Base-by-base conservation (phyloP, 53 echinoderm and acorn worm species). In the Henricia sp. region DNA sequence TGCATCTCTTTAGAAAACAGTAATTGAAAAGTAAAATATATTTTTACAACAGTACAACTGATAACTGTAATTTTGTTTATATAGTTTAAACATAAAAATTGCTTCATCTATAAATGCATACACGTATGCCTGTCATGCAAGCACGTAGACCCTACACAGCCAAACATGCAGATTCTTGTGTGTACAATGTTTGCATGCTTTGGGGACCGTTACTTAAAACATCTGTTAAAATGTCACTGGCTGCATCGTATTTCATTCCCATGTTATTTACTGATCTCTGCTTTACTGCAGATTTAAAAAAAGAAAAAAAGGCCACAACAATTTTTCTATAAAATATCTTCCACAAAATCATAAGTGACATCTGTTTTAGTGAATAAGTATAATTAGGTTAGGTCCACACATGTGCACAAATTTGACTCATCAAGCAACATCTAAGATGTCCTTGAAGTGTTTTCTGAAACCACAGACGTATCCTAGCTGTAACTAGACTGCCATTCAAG, bases 361-460 rank as follows among this genome's bases (percentile, higher is more conserved):
- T n/a, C n/a, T n/a, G n/a, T n/a, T n/a, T n/a, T n/a, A n/a, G n/a
- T n/a, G n/a, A n/a, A n/a, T n/a, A n/a, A n/a, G n/a, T n/a, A n/a
- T n/a, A n/a, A n/a, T n/a, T n/a, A n/a, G n/a, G n/a, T n/a, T n/a
- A n/a, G 13, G 6, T 44, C 44, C 13, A 44, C 64, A 27, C 2
- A 17, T 68, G 38, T n/a, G 40, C 13, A 13, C 13, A 37, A n/a
- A 68, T 68, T 24, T 68, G 68, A n/a, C 23, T 68, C 37, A 24
- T 26, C 20, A 17, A 52, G 73, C 54, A 53, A 37, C 54, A 53
- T 73, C 73, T 53, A 54, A 52, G 53, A 38, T 50, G 53, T 34
- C 54, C 52, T 73, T 34, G 52, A 37, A 13, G 35, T 52, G 32
- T 24, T 12, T 20, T 16, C 5, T 24, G 3, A 16, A 36, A 21